Percentiles rank a stretch among this genome's conserved stretches.
Conservation (phyloP, 2,888 invertebrate genomes). For the Euclidia mi region DNA sequence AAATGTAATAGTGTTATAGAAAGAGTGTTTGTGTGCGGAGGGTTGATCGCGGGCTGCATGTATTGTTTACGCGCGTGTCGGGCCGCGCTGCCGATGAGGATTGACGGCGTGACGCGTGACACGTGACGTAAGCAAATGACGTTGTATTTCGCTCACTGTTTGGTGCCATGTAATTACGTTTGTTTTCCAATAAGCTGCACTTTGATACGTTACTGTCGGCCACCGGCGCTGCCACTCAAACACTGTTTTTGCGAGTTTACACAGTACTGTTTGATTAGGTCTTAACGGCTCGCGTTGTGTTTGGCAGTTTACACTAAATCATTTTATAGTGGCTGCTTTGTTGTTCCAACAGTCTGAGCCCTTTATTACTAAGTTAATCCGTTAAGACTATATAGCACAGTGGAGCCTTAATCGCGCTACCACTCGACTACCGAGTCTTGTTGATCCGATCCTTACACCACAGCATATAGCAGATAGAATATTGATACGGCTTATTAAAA, state of each 20-base stretch:
- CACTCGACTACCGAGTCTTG: too few relatives aligned
- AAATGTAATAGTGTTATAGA: too few relatives aligned
- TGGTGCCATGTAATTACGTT: conserved; percentile 49
- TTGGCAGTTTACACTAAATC: conserved; percentile 11
- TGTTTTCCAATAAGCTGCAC: conserved; percentile 55
- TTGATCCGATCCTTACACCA: too few relatives aligned
- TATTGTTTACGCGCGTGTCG: conserved; percentile 46
- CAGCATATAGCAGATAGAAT: too few relatives aligned
- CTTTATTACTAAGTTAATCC: too few relatives aligned
- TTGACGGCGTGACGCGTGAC: conserved; percentile 47
- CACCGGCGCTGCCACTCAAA: conserved; percentile 34
- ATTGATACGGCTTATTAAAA: too few relatives aligned
- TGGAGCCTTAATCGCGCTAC: too few relatives aligned
- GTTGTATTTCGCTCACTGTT: conserved; percentile 51
- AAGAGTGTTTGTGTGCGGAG: too few relatives aligned
- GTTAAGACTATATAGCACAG: too few relatives aligned
- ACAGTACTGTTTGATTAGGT: conserved; percentile 30
- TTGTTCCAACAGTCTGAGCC: too few relatives aligned
- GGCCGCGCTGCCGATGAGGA: conserved; percentile 47
- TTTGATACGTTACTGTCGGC: conserved; percentile 51
- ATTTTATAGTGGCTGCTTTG: too few relatives aligned
- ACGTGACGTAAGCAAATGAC: conserved; percentile 55
- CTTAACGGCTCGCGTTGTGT: neutral
- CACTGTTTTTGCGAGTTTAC: conserved; percentile 16
- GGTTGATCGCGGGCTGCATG: conserved; percentile 28